phyloP scores from a whole-genome alignment of 2,888 invertebrate species.

The Monopis laevigella region DNA sequence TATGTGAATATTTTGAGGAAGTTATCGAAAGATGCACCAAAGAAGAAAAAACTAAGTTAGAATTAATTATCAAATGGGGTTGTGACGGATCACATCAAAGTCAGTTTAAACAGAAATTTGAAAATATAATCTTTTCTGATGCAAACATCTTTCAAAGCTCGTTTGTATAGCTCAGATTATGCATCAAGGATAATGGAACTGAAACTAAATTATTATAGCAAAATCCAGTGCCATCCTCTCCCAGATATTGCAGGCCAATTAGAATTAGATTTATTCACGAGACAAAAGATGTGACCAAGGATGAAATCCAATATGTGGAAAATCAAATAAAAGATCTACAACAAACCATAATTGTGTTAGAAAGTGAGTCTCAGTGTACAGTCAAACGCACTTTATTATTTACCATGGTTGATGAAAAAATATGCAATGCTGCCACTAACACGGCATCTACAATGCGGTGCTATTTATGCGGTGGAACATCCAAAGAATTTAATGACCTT shows the following conservation, averaged over 20 bases:
- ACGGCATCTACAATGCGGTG: too few relatives aligned
- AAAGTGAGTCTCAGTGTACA: too few relatives aligned
- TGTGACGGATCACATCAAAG: conserved; percentile 15
- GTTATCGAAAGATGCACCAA: neutral
- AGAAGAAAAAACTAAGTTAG: conserved; percentile 4
- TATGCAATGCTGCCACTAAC: too few relatives aligned
- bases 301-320: conserved; percentile 11
- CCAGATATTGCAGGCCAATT: conserved; percentile 14
- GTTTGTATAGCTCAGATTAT: too few relatives aligned
- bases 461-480: too few relatives aligned
- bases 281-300: conserved; percentile 14
- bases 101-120: conserved; percentile 12
- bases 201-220: too few relatives aligned
- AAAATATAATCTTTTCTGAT: conserved; percentile 9
- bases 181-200: too few relatives aligned
- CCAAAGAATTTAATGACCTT: too few relatives aligned
- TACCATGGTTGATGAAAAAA: too few relatives aligned
- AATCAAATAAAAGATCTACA: neutral
- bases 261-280: conserved; percentile 15
- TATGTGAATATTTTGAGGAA: neutral
- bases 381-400: too few relatives aligned
- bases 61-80: conserved; percentile 15
- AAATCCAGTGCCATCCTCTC: conserved; percentile 16
- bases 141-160: conserved; percentile 14
- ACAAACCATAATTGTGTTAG: too few relatives aligned